phyloP scores from a whole-genome alignment of 2,797 vertebrate species.

The Helicolenus hilgendorfi region DNA sequence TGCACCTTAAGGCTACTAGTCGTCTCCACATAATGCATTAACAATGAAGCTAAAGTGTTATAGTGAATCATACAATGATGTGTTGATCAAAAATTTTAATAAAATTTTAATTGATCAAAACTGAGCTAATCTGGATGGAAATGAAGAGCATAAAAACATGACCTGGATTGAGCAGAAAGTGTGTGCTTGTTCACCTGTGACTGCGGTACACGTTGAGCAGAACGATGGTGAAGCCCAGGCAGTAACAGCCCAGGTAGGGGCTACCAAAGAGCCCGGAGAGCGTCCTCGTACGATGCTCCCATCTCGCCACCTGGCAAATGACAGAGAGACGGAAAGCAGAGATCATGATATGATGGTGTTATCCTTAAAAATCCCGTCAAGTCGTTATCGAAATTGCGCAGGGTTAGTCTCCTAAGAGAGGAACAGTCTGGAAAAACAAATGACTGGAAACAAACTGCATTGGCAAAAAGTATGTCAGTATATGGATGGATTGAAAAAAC shows the following conservation, averaged over 20 bases:
- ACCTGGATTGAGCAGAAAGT: not conserved
- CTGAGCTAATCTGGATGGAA: not conserved
- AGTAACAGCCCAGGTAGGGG: slow-evolving; percentile 92
- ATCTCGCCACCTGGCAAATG: slow-evolving; percentile 74
- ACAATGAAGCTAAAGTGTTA: not conserved
- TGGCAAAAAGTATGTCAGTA: not conserved
- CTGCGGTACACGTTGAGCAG: slow-evolving; percentile 94
- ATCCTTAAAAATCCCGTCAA: not conserved
- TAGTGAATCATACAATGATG: not conserved
- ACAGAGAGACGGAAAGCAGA: not conserved
- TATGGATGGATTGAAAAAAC: not conserved
- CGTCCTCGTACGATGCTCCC: slow-evolving; percentile 89
- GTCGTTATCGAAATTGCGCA: rapidly evolving
- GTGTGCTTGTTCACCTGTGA: slow-evolving; percentile 89
- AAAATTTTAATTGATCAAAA: not conserved
- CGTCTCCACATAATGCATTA: not conserved
- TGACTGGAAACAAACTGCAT: not conserved
- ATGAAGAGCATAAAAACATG: not conserved
- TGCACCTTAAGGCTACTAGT: not conserved
- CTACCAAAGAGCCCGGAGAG: slow-evolving; percentile 92
- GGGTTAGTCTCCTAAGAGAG: not conserved
- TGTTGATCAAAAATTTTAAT: not conserved
- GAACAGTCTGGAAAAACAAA: not conserved
- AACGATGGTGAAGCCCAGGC: slow-evolving; percentile 91
- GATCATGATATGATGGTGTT: not conserved